These are phyloP conservation scores for Labroides dimidiatus DNA, from an alignment of 2,797 vertebrate species.

Conservation along the genomic window DNA sequence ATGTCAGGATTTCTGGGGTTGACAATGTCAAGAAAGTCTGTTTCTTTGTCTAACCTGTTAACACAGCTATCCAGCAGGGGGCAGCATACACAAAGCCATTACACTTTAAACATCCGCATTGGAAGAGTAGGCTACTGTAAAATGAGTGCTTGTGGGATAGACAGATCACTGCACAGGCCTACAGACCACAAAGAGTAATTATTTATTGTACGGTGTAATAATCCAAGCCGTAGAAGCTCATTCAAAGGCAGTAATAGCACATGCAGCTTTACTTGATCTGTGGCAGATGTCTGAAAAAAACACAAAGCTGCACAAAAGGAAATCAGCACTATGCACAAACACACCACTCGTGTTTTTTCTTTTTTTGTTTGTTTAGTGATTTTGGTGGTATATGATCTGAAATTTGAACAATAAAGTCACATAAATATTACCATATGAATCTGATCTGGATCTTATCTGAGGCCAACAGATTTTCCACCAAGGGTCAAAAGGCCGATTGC, in stretches of 20 bases:
- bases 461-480: not conserved
- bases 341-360: not conserved
- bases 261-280: slow-evolving; percentile 7
- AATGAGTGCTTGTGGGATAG: slow-evolving; percentile 16
- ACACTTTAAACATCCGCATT: slow-evolving; percentile 13
- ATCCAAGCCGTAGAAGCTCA: slow-evolving; percentile 5
- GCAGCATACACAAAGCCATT: slow-evolving; percentile 69
- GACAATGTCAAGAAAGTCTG: not conserved
- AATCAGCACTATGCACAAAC: not conserved
- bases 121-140: slow-evolving; percentile 1
- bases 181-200: slow-evolving; percentile 5
- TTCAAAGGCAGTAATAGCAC: not conserved
- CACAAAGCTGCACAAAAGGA: not conserved
- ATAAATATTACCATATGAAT: not conserved
- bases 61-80: slow-evolving; percentile 69
- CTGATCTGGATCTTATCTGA: not conserved
- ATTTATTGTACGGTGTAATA: slow-evolving; percentile 1
- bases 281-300: not conserved
- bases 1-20: no score
- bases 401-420: not conserved
- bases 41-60: slow-evolving; percentile 11
- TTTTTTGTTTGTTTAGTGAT: not conserved
- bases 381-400: not conserved
- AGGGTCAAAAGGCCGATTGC: slow-evolving; percentile 27
- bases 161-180: slow-evolving; percentile 13